Evolutionary conservation across 2,888 invertebrate species (phyloP), one percentile per base, ranked within the genome.

Genomic region (Acholoe squamosa): DNA sequence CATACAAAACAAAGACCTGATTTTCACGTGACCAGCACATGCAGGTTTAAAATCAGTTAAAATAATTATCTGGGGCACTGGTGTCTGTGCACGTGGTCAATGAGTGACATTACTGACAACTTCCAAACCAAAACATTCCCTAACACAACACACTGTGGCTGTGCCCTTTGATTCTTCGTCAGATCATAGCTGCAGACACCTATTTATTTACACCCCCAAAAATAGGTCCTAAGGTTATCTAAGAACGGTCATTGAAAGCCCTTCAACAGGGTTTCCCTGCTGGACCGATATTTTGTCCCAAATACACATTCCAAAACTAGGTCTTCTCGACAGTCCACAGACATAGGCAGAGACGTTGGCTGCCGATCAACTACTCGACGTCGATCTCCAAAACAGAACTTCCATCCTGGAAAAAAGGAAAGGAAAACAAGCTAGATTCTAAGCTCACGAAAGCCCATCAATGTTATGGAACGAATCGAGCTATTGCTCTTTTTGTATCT

Each of bases 331-430:
- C 56, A 16, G 86, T 86, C 86, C 80, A 25, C 10, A 86, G 86
- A 86, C 86, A 31, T 86, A 0, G 5, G 5, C 43, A n/a, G n/a
- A n/a, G n/a, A n/a, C n/a, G n/a, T n/a, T n/a, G n/a, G 43, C 3
- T 10, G 5, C 43, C 10, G 84, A 84, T 25, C 84, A 52, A 25
- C 84, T 19, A 84, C 56, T 28, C 19, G 52, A 31, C 88, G 52
- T 52, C n/a, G 34, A 67, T 61, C 34, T 28, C 33, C 89, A 67
- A 89, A 56, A 67, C 67, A 67, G n/a, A 34, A 67, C 28, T 84
- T 80, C 90, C 90, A 90, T 90, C 90, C 90, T 90, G 84, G 3
- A 84, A 89, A n/a, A 89, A 89, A n/a, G 80, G 76, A 90, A 90
- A 77, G n/a, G 10, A 84, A 90, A 80, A 86, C 14, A 7, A 54